A percentile compares a stretch with the other conserved stretches of the same genome.
phyloP scores from a whole-genome alignment of 2,888 invertebrate genomes.

The Pasiphila rectangulata region DNA sequence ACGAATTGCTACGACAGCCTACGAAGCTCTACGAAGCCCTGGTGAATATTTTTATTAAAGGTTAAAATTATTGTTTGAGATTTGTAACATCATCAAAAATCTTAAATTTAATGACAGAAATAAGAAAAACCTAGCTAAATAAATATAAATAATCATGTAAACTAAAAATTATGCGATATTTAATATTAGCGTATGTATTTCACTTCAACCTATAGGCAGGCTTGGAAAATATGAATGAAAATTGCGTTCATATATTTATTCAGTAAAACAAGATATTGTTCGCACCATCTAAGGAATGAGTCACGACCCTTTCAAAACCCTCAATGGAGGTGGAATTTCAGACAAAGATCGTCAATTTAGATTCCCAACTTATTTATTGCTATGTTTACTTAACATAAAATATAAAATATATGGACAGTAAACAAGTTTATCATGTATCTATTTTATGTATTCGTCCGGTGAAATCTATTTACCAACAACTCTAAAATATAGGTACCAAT shows the following conservation, averaged over 20 bases:
- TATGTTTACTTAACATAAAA: slow-evolving; percentile 15
- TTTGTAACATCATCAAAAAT: too few species aligned
- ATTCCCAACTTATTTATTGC: slow-evolving; percentile 14
- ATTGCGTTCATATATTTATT: neutral
- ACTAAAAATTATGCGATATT: too few species aligned
- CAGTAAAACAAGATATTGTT: neutral
- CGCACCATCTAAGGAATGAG: neutral
- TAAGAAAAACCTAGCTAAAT: too few species aligned
- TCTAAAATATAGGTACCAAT: slow-evolving; percentile 47
- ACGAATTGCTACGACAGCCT: neutral
- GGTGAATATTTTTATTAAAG: too few species aligned
- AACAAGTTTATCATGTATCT: slow-evolving; percentile 25
- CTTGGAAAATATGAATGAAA: neutral
- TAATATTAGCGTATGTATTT: too few species aligned
- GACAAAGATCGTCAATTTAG: slow-evolving; percentile 6
- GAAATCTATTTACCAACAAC: slow-evolving; percentile 61
- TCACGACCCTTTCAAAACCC: slow-evolving; percentile 1
- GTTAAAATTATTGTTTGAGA: too few species aligned
- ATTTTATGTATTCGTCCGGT: slow-evolving; percentile 28
- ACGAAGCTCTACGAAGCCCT: neutral
- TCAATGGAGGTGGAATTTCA: slow-evolving; percentile 7
- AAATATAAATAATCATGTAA: too few species aligned
- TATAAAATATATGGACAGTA: slow-evolving; percentile 20
- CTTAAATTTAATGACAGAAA: too few species aligned
- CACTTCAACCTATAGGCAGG: neutral